Evolutionary conservation across 92 coral and sea anemone genomes (phyloP), one percentile per base, ranked within the genome.

Genomic region (Desmophyllum pertusum): DNA sequence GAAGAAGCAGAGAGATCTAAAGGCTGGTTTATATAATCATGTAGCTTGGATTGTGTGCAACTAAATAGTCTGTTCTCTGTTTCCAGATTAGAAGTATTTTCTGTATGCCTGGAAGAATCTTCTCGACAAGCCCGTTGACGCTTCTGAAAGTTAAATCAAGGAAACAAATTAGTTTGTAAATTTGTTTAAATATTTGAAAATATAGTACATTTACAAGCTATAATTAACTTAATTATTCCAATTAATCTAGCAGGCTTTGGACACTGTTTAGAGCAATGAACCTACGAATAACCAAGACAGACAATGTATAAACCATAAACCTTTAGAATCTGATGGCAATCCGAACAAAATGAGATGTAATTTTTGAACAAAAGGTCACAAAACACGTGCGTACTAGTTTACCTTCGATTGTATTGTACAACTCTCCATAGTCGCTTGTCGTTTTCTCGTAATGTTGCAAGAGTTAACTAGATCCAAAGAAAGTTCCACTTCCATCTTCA

Each of bases 111-210:
- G 0, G 70, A 81, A n/a, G 66, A 27, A 23, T 81, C 77, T 27
- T 59, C 85, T 27, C 57, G 66, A 70, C 85, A 81, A 23, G 69
- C 78, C 33, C 85, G 85, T 45, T n/a, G n/a, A n/a, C n/a, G n/a
- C n/a, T 81, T 81, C 85, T 81, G 76, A 81, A 70, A 71, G 43
- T 13, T 25, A 64, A 43, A 17, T 33, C 42, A 51, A 23, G 3
- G 59, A 27, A 1, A 33, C 17, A 53, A 8, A 53, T 15, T n/a
- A n/a, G n/a, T n/a, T n/a, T n/a, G n/a, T n/a, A n/a, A n/a, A n/a
- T n/a, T n/a, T n/a, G n/a, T n/a, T n/a, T n/a, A n/a, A n/a, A n/a
- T n/a, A n/a, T n/a, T n/a, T n/a, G n/a, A n/a, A n/a, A n/a, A n/a
- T n/a, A n/a, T n/a, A n/a, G n/a, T n/a, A n/a, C n/a, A n/a, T n/a